Evolutionary conservation across 1,140 invertebrate genomes (phyloP).

Genomic region (Bathynomus jamesi): DNA sequence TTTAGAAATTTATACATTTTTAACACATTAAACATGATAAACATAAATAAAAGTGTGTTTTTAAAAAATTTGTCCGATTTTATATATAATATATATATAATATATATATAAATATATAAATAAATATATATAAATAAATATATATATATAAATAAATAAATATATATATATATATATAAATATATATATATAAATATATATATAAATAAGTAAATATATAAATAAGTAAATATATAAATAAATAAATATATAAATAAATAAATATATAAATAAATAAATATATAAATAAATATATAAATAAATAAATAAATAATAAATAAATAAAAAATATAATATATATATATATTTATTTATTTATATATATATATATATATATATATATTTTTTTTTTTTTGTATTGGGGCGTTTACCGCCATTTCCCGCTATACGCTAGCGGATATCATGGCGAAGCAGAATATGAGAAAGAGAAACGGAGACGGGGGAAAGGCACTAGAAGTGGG

Average conservation of each 20-base stretch:
- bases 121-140: conserved; percentile 10
- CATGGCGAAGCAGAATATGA: too few relatives aligned
- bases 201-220: background rate
- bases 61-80: too few relatives aligned
- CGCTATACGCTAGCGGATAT: too few relatives aligned
- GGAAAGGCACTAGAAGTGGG: too few relatives aligned
- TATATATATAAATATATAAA: too few relatives aligned
- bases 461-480: too few relatives aligned
- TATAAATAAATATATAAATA: conserved; percentile 1
- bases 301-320: background rate
- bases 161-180: conserved; percentile 10
- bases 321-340: background rate
- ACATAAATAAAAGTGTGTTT: too few relatives aligned
- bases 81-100: too few relatives aligned
- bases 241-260: conserved; percentile 6
- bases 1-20: too few relatives aligned
- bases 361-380: conserved; percentile 1
- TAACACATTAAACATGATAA: too few relatives aligned
- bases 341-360: background rate
- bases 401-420: too few relatives aligned
- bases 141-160: conserved; percentile 6
- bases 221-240: background rate
- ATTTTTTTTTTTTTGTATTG: too few relatives aligned
- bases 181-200: conserved; percentile 9
- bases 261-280: conserved; percentile 8